A percentile compares a stretch with the other conserved stretches of the same genome.
Conservation (phyloP, 2,797 vertebrate species). For the Gymnothorax reevesii region DNA sequence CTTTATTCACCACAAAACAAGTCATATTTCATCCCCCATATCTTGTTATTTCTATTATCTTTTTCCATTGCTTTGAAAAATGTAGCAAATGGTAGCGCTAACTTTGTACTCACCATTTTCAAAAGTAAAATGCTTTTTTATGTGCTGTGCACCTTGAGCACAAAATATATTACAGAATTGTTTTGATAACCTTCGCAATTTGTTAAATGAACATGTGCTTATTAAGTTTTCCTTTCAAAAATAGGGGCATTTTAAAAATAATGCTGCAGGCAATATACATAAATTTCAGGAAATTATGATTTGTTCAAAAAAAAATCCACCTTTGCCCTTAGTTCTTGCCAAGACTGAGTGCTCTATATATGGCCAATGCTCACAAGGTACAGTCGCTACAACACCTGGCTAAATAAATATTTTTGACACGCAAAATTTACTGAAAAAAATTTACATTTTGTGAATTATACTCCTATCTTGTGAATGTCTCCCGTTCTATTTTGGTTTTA, state of each 20-base stretch:
- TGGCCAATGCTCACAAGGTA: not conserved
- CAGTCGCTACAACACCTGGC: not conserved
- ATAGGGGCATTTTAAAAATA: not conserved
- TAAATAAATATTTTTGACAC: not conserved
- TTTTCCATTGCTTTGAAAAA: conserved; percentile 61
- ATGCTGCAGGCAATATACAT: not conserved
- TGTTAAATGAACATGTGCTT: not conserved
- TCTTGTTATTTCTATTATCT: conserved; percentile 80
- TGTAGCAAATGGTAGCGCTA: conserved; percentile 60
- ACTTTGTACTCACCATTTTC: conserved; percentile 52
- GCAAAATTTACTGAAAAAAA: not conserved
- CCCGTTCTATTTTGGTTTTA: not conserved
- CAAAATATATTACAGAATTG: conserved; percentile 8
- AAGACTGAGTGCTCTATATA: not conserved
- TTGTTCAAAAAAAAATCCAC: not conserved
- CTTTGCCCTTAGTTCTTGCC: not conserved
- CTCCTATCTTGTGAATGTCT: not conserved
- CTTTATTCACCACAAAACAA: conserved; percentile 69
- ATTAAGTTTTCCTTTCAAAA: not conserved
- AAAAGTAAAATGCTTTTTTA: conserved; percentile 60
- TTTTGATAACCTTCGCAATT: not conserved
- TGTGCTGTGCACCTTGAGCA: not conserved
- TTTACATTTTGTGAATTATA: not conserved
- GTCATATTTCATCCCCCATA: conserved; percentile 74
- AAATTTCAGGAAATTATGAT: not conserved